Conservation (phyloP, 1,140 invertebrate species). For the Drosophila erecta region DNA sequence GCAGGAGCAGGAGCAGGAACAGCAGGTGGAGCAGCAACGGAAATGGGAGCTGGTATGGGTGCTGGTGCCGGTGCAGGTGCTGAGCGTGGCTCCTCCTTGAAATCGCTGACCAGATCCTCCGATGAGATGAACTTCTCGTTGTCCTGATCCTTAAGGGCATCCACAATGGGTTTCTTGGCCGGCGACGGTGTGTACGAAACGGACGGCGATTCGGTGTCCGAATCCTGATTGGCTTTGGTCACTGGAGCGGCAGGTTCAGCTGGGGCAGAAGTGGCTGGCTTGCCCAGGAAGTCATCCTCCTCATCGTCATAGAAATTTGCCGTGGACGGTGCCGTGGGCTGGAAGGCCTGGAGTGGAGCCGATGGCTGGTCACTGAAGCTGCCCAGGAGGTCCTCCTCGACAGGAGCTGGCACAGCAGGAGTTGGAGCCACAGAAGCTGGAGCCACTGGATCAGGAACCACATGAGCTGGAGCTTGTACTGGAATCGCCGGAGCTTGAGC, state of each 20-base stretch:
- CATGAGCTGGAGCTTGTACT: constrained; percentile 1
- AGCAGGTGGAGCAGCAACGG: neutral
- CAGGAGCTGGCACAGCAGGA: neutral
- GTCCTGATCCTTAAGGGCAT: constrained; percentile 80
- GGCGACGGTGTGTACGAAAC: constrained; percentile 75
- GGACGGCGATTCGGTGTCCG: constrained; percentile 77
- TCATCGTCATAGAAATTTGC: constrained; percentile 54
- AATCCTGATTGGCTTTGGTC: constrained; percentile 55
- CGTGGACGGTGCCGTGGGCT: constrained; percentile 50
- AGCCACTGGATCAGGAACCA: neutral
- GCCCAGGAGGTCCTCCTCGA: constrained; percentile 59
- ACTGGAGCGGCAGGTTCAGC: constrained; percentile 26
- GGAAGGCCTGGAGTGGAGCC: constrained; percentile 45
- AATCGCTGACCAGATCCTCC: constrained; percentile 79
- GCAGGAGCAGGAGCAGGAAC: neutral
- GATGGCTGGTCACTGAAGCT: constrained; percentile 55
- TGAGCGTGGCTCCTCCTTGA: constrained; percentile 73
- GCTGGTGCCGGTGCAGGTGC: constrained; percentile 56
- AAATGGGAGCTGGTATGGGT: constrained; percentile 6
- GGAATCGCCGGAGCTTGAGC: neutral
- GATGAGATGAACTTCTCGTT: constrained; percentile 84
- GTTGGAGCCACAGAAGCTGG: constrained; percentile 9
- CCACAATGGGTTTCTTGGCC: constrained; percentile 78
- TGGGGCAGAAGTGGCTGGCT: constrained; percentile 17
- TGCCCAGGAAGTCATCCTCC: constrained; percentile 52